Base-by-base conservation (phyloP, 2,888 invertebrate species). In the Ennomos fuscantarius region DNA sequence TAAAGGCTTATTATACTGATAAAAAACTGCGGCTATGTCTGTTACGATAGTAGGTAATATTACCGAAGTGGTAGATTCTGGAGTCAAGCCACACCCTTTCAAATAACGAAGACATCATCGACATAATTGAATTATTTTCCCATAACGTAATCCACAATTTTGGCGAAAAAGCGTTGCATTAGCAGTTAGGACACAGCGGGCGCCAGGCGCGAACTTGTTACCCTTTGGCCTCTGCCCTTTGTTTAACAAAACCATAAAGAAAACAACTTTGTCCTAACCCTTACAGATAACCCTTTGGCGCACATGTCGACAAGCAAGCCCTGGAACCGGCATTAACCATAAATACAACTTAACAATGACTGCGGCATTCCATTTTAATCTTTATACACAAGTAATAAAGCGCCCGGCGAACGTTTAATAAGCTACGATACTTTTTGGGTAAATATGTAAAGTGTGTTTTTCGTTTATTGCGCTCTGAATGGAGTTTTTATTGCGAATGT, bases 181-280 rank as follows among this genome's bases (percentile, higher is more conserved):
- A n/a, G 24, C 24, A 24, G 24, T 24, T 24, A 24, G 24, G 32
- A 12, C 53, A 9, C 87, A 82, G 84, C 87, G 80, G 87, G 87
- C 67, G 84, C 78, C 72, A 73, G 84, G 86, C 84, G 84, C 79
- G 83, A 81, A 81, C 86, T 82, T 82, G 86, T 84, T 79, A 79
- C 82, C 86, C 87, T 85, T 85, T 86, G 81, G 81, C 83, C 87
- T 80, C 73, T 70, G 69, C 64, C 68, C 76, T 77, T 78, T 78
- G 77, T 80, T 86, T 79, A 72, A 68, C 53, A 70, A 74, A 77
- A 78, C 79, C 79, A 86, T 84, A 86, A 84, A 86, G 83, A 86
- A 87, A 88, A 87, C 87, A 88, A 82, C 81, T 76, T 73, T 77
- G 78, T 78, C 80, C 79, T 81, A 81, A 84, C 87, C 86, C 84